Evolutionary conservation across 2,113 vertebrate species (phyloP).

Genomic region (Raja brachyura): DNA sequence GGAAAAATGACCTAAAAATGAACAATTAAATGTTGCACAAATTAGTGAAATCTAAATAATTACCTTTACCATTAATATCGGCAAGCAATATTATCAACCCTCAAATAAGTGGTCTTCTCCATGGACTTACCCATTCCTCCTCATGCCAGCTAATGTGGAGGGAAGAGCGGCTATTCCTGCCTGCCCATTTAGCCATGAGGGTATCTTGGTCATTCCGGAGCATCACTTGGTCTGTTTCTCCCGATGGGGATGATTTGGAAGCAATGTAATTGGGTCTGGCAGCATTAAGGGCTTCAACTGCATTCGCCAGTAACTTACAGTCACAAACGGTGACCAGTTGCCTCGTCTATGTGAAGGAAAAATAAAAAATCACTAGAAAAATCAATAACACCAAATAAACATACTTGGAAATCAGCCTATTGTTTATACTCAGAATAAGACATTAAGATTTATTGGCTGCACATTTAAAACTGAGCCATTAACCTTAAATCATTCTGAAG

Average conservation of each 20-base stretch:
- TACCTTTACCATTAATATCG: neutral
- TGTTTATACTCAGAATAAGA: neutral
- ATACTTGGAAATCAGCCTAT: neutral
- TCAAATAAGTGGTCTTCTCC: neutral
- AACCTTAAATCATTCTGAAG: too few species aligned
- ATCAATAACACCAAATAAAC: neutral
- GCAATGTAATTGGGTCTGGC: constrained; percentile 92
- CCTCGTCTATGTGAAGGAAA: constrained; percentile 64
- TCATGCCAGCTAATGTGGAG: constrained; percentile 86
- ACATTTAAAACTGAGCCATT: neutral
- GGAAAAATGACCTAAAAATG: neutral
- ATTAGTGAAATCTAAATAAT: neutral
- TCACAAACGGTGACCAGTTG: constrained; percentile 92
- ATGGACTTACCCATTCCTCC: constrained; percentile 83
- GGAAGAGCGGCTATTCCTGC: constrained; percentile 78
- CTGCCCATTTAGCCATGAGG: constrained; percentile 84
- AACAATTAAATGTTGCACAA: neutral
- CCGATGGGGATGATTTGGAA: constrained; percentile 82
- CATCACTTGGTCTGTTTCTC: constrained; percentile 86
- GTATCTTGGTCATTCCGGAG: constrained; percentile 95
- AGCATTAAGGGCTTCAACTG: constrained; percentile 85
- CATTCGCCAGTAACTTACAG: constrained; percentile 85
- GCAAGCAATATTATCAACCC: neutral
- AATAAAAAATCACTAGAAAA: neutral
- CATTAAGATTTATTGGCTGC: neutral